Percentiles rank a stretch among this genome's conserved stretches.
These are phyloP conservation scores for Aldabrachelys gigantea DNA, from an alignment of 2,113 vertebrate genomes.

Conservation along the genomic window DNA sequence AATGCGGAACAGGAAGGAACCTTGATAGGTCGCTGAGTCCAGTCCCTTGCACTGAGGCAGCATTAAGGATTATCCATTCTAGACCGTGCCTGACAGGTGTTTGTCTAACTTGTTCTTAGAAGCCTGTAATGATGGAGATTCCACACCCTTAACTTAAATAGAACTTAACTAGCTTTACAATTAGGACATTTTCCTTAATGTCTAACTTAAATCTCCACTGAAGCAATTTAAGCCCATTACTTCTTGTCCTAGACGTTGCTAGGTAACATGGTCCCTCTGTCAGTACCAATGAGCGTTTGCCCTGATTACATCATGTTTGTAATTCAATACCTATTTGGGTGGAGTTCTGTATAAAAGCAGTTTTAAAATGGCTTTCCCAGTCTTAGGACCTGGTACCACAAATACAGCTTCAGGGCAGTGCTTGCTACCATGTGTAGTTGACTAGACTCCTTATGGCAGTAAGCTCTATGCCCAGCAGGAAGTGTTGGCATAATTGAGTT, in stretches of 20 bases:
- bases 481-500: background rate
- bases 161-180: background rate
- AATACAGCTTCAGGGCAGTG: background rate
- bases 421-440: background rate
- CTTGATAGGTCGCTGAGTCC: background rate
- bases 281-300: background rate
- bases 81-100: background rate
- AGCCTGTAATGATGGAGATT: background rate
- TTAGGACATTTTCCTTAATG: background rate
- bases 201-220: background rate
- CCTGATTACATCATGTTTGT: background rate
- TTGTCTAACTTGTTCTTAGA: background rate
- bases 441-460: background rate
- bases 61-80: background rate
- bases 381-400: background rate
- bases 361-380: background rate
- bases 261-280: background rate
- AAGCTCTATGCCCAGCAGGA: background rate
- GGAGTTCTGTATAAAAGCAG: background rate
- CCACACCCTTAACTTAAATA: background rate
- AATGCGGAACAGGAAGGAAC: background rate
- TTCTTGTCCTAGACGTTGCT: background rate
- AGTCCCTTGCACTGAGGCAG: background rate
- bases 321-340: background rate
- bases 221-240: background rate